phyloP scores from a whole-genome alignment of 1,140 invertebrate genomes.

The Drosophila tani region DNA sequence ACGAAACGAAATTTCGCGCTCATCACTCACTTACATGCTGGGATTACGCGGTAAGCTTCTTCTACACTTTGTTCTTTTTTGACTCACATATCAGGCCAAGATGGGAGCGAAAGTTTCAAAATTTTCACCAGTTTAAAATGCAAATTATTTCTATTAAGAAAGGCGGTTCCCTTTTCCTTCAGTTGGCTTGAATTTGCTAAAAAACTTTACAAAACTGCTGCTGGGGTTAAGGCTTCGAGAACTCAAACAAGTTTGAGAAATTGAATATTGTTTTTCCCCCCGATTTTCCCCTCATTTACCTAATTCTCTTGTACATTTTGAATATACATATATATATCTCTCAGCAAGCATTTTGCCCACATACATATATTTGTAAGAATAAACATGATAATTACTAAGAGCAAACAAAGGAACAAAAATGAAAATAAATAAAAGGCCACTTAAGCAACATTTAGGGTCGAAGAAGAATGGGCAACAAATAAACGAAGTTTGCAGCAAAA shows the following conservation, averaged over 20 bases:
- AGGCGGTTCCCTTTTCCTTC: conserved; percentile 13
- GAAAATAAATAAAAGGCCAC: conserved; percentile 35
- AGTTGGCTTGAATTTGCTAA: conserved; percentile 31
- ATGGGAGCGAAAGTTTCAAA: neutral
- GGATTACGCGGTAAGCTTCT: conserved; percentile 34
- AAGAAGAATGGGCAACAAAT: conserved; percentile 46
- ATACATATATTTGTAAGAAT: conserved; percentile 41
- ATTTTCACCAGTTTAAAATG: conserved; percentile 24
- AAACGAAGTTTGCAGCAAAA: conserved; percentile 65
- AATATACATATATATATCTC: conserved; percentile 39
- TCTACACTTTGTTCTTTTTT: neutral
- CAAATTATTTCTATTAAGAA: conserved; percentile 29
- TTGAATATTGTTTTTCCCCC: conserved; percentile 7
- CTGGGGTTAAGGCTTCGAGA: neutral
- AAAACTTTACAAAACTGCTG: conserved; percentile 29
- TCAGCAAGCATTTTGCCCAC: conserved; percentile 33
- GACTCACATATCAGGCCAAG: conserved; percentile 12
- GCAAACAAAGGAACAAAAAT: conserved; percentile 45
- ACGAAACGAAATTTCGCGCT: conserved; percentile 24
- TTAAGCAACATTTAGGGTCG: conserved; percentile 44
- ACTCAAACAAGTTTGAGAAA: conserved; percentile 11
- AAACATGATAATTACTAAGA: conserved; percentile 38
- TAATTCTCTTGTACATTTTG: conserved; percentile 52
- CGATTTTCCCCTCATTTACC: conserved; percentile 29
- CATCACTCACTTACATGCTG: conserved; percentile 31